Base-by-base conservation (phyloP, 2,113 vertebrate species). In the cattle (Bos taurus) region DNA sequence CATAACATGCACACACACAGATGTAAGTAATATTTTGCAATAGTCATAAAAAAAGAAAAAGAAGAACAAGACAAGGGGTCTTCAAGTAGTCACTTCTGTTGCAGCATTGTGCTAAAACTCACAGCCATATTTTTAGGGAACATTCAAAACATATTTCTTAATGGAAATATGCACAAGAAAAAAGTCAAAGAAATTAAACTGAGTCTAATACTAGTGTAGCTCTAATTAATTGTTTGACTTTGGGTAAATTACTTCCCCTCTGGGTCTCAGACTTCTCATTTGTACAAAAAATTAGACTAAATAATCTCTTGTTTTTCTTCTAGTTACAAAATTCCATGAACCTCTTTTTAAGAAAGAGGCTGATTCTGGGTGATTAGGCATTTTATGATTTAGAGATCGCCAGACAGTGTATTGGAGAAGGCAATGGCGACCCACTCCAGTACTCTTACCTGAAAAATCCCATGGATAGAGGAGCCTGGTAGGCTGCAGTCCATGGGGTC, bases 351-450 rank as follows among this genome's bases (percentile, higher is more conserved):
- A 90, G 54, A 93, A 82, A 50, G 10, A 71, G 13, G 50, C 80
- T 92, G 60, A 90, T 43, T 90, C 43, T 30, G 33, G 25, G 3
- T 93, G 13, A 86, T 82, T 30, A 64, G 40, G 13, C 56, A 88
- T 96, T 88, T 96, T 90, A 90, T 87, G 77, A 86, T 89, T 57
- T 62, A 46, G 71, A 64, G 48, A 96, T 90, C 21, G 9, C 48
- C 43, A 23, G 36, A 14, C 23, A 43, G 71, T 43, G 12, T 25
- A 43, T 77, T 43, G 48, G 48, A 48, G 48, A 48, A 48, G 48
- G 48, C 48, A 48, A 48, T 48, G 48, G 48, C 11, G 2, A 11
- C 48, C 48, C 48, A 48, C 48, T 48, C 48, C 48, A 48, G 48
- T 12, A 48, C 48, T 48, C 48, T 12, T 48, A 0, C 48, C 48